phyloP scores from a whole-genome alignment of 2,888 invertebrate species.

The Leptarthrus brevirostris region DNA sequence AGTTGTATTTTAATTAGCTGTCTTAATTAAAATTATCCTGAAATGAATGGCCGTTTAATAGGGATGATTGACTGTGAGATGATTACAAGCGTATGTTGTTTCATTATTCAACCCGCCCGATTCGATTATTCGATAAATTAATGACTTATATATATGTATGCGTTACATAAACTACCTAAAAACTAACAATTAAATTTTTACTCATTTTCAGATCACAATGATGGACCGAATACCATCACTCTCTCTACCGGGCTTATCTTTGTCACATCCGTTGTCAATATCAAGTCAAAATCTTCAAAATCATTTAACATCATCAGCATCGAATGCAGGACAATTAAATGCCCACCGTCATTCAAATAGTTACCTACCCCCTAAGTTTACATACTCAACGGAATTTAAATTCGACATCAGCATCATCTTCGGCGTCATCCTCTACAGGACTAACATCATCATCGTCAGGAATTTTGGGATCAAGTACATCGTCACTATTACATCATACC shows the following conservation, averaged over 20 bases:
- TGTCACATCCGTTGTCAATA: slow-evolving; percentile 65
- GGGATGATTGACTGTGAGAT: too few species aligned
- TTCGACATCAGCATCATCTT: slow-evolving; percentile 52
- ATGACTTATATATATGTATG: too few species aligned
- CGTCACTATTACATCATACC: slow-evolving; percentile 59
- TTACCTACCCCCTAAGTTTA: slow-evolving; percentile 61
- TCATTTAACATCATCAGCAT: slow-evolving; percentile 63
- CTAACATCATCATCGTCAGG: slow-evolving; percentile 54
- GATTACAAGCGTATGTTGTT: too few species aligned
- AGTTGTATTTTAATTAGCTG: too few species aligned
- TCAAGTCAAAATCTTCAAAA: slow-evolving; percentile 62
- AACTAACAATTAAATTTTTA: too few species aligned
- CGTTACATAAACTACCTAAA: too few species aligned
- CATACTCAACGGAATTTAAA: slow-evolving; percentile 56
- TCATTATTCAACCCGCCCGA: too few species aligned
- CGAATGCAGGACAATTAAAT: slow-evolving; percentile 56
- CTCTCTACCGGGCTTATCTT: slow-evolving; percentile 66
- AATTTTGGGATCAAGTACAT: slow-evolving; percentile 58
- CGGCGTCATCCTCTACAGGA: slow-evolving; percentile 50
- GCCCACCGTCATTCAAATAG: slow-evolving; percentile 59
- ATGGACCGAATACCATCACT: slow-evolving; percentile 68
- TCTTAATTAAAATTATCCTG: too few species aligned
- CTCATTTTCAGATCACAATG: slow-evolving; percentile 60
- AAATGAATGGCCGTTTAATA: too few species aligned
- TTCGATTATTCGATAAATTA: too few species aligned